A percentile compares a stretch with the other conserved stretches of the same genome.
These are phyloP conservation scores for Callyntrura sp. DNA, from an alignment of 2,888 invertebrate genomes.

Conservation along the genomic window DNA sequence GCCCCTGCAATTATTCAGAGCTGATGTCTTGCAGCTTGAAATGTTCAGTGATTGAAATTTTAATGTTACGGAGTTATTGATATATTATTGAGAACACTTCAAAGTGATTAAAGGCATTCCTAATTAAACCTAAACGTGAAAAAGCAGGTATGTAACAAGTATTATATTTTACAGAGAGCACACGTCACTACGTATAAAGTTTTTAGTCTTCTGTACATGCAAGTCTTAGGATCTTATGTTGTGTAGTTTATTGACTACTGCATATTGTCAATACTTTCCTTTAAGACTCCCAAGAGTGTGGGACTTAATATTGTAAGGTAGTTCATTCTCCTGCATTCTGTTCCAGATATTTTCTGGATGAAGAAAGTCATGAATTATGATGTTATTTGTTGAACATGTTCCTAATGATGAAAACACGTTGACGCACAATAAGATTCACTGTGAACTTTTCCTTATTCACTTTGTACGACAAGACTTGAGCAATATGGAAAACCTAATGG, in stretches of 20 bases:
- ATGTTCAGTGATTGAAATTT: too few relatives aligned
- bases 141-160: neutral
- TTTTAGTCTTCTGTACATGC: neutral
- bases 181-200: too few relatives aligned
- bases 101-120: too few relatives aligned
- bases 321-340: neutral
- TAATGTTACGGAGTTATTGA: too few relatives aligned
- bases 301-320: neutral
- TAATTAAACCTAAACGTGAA: neutral
- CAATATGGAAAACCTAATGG: neutral
- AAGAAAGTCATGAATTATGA: constrained; percentile 29
- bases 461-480: neutral
- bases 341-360: constrained; percentile 14
- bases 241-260: too few relatives aligned
- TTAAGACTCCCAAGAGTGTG: neutral
- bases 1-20: neutral
- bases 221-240: too few relatives aligned
- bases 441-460: neutral
- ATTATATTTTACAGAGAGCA: neutral
- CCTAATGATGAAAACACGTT: neutral
- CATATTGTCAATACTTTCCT: constrained; percentile 1
- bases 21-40: neutral
- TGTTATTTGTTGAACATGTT: neutral
- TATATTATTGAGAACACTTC: too few relatives aligned
- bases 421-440: neutral